Evolutionary conservation across 2,113 vertebrate species (phyloP), one percentile per base, ranked within the genome.

Genomic region (Percopsis transmontana): DNA sequence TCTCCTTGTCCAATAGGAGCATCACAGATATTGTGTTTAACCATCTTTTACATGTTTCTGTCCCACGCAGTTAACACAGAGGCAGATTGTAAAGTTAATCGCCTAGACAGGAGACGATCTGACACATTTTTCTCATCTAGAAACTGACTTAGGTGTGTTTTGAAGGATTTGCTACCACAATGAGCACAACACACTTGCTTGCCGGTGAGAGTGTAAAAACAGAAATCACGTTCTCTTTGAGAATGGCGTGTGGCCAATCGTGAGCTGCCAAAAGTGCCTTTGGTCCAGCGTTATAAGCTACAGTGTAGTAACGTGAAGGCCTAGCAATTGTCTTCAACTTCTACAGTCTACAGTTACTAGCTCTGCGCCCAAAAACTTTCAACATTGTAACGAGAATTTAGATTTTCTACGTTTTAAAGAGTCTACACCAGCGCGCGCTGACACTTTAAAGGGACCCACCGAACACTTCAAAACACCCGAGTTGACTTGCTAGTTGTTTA

Each of bases 401-500:
- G 3, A 5, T 47, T 72, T 42, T 21, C 2, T 6, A 52, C 19
- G 20, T 20, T 12, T 13, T 39, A 67, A 72, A 21, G 3, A 5
- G 1, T 47, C 79, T 75, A 80, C 77, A 41, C 42, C 33, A 21
- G 14, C 20, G 5, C 24, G 24, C 24, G 33, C 6, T 33, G 24
- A 57, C 54, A 40, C 55, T 8, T 39, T 39, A 16, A 57, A n/a
- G 10, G 5, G 7, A 57, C 27, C 23, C 20, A 12, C 38, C 42
- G 16, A 44, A 47, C 21, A 45, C 18, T 48, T 15, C 24, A 13
- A 27, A 21, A 44, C 20, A 59, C 62, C 75, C 53, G 61, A 47
- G 76, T 72, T 57, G 67, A 63, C 56, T 71, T 80, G 87, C 89
- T 89, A 90, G 77, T 42, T 5, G n/a, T 85, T 72, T 90, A 90